A percentile compares a stretch with the other conserved stretches of the same genome.
These are phyloP conservation scores for Natrix natrix DNA, from an alignment of 2,797 vertebrate genomes.

Conservation along the genomic window DNA sequence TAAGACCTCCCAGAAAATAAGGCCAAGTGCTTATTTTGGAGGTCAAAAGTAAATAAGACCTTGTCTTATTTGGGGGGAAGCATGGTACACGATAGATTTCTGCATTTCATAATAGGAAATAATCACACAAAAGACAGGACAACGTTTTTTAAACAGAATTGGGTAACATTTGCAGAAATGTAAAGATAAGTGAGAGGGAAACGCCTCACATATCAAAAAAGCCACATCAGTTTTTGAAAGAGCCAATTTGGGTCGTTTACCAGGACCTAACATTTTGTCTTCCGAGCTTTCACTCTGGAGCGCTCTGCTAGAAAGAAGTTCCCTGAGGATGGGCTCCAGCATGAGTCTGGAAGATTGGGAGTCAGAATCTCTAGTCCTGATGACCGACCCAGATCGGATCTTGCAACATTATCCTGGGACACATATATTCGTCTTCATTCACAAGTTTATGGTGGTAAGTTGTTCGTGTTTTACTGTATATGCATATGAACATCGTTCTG, in stretches of 20 bases:
- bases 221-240: not conserved
- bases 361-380: too few species aligned
- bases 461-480: not conserved
- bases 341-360: too few species aligned
- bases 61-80: too few species aligned
- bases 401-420: not conserved
- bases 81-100: not conserved
- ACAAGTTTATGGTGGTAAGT: not conserved
- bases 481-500: not conserved
- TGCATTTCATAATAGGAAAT: not conserved
- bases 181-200: not conserved
- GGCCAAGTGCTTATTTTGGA: too few species aligned
- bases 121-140: not conserved
- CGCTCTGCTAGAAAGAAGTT: too few species aligned
- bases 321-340: too few species aligned
- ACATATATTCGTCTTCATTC: not conserved
- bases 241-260: too few species aligned
- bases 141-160: not conserved
- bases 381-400: too few species aligned
- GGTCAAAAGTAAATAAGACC: too few species aligned
- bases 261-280: too few species aligned
- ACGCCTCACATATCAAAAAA: not conserved
- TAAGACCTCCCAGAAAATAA: too few species aligned
- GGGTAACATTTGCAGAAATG: not conserved
- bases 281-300: too few species aligned